phyloP scores from a whole-genome alignment of 1,140 invertebrate genomes.

The Neocloeon triangulifer region DNA sequence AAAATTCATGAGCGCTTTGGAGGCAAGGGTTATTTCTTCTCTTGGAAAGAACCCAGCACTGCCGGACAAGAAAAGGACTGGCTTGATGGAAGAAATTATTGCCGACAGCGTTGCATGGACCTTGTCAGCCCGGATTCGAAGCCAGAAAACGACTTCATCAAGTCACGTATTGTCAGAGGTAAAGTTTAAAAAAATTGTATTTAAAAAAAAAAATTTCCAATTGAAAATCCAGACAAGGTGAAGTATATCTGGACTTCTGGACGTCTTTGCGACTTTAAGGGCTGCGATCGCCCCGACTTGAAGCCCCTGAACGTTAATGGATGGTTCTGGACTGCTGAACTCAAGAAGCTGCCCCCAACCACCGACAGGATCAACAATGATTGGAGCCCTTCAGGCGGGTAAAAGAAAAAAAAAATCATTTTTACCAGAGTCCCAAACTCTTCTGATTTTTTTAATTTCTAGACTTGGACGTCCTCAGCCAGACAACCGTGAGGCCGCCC shows the following conservation, averaged over 20 bases:
- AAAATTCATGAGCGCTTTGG: conserved; percentile 22
- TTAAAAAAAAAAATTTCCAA: conserved; percentile 4
- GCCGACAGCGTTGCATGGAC: conserved; percentile 67
- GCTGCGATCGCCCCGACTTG: conserved; percentile 52
- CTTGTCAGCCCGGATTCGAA: conserved; percentile 57
- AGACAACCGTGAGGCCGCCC: conserved; percentile 53
- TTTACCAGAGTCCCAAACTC: not conserved
- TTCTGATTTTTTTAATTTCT: conserved; percentile 8
- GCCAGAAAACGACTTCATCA: conserved; percentile 62
- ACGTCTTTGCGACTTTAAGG: conserved; percentile 61
- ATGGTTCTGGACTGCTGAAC: conserved; percentile 70
- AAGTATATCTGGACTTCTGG: conserved; percentile 77
- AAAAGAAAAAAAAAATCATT: conserved; percentile 9
- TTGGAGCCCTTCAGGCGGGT: conserved; percentile 58
- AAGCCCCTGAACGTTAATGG: conserved; percentile 53
- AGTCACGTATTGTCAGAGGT: conserved; percentile 47
- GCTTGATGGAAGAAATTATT: conserved; percentile 58
- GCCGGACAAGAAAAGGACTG: conserved; percentile 52
- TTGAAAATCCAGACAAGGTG: conserved; percentile 22
- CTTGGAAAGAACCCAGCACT: conserved; percentile 53
- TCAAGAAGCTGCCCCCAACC: conserved; percentile 54
- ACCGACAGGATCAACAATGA: no score
- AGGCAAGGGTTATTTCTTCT: conserved; percentile 58
- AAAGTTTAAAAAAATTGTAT: conserved; percentile 10
- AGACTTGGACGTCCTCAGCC: conserved; percentile 53